Percentiles rank a stretch among this genome's conserved stretches.
phyloP scores from a whole-genome alignment of 1,140 invertebrate genomes.

The Nasonia vitripennis region DNA sequence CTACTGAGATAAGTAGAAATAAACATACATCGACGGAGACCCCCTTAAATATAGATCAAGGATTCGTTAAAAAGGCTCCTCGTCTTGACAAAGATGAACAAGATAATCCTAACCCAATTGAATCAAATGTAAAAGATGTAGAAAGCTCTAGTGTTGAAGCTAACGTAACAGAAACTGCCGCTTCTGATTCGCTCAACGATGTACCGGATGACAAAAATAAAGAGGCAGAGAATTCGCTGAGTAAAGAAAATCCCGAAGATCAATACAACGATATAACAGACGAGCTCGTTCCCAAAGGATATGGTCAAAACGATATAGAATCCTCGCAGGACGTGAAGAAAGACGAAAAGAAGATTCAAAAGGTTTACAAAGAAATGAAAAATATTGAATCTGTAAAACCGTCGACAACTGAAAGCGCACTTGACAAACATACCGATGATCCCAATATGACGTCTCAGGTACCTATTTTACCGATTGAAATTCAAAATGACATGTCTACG shows the following conservation, averaged over 20 bases:
- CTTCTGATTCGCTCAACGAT: background rate
- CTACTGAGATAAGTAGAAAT: slow-evolving; percentile 55
- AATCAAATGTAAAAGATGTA: slow-evolving; percentile 65
- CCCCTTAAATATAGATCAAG: slow-evolving; percentile 21
- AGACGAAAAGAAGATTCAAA: slow-evolving; percentile 50
- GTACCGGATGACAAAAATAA: background rate
- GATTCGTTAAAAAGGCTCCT: slow-evolving; percentile 76
- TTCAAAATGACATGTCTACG: slow-evolving; percentile 68
- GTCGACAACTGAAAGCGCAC: background rate
- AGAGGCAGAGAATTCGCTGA: slow-evolving; percentile 52
- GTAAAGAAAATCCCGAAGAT: slow-evolving; percentile 67
- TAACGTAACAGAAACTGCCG: background rate
- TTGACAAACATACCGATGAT: slow-evolving; percentile 63
- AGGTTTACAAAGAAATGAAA: slow-evolving; percentile 45
- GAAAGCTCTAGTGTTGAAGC: slow-evolving; percentile 52
- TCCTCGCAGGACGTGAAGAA: slow-evolving; percentile 44
- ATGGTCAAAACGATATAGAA: slow-evolving; percentile 56
- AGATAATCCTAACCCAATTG: slow-evolving; percentile 69
- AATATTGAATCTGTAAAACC: slow-evolving; percentile 32
- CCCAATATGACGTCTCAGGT: slow-evolving; percentile 67
- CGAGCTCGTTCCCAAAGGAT: slow-evolving; percentile 59
- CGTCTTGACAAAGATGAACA: slow-evolving; percentile 71
- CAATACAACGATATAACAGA: slow-evolving; percentile 71
- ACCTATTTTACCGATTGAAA: slow-evolving; percentile 70
- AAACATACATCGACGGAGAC: slow-evolving; percentile 54